Evolutionary conservation across 2,888 invertebrate species (phyloP).

Genomic region (Netelia virgata): DNA sequence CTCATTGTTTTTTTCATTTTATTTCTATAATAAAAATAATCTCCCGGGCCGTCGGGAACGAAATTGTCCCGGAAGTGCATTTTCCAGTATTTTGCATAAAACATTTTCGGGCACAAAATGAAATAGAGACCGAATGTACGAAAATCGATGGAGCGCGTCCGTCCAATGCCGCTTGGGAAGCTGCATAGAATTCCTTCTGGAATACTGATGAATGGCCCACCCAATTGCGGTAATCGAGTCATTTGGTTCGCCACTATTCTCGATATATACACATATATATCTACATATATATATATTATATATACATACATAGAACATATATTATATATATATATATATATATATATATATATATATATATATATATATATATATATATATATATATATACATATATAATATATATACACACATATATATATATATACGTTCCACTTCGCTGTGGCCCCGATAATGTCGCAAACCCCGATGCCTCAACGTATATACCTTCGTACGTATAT

Average conservation of each 20-base stretch:
- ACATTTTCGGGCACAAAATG: no score
- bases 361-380: no score
- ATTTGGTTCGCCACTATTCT: background rate
- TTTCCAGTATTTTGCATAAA: background rate
- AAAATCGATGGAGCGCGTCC: background rate
- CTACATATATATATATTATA: background rate
- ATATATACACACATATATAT: background rate
- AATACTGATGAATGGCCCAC: constrained; percentile 9
- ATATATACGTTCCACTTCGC: background rate
- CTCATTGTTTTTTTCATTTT: no score
- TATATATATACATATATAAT: no score
- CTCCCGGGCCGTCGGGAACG: no score
- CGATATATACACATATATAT: background rate
- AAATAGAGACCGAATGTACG: background rate
- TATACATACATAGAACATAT: no score
- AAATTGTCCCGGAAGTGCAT: background rate
- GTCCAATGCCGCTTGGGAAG: background rate
- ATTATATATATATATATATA: no score
- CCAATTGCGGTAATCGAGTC: constrained; percentile 15
- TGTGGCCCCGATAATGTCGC: background rate
- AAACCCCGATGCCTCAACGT: background rate
- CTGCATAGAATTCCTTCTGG: constrained; percentile 1
- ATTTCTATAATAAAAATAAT: no score
- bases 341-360: no score
- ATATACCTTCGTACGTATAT: background rate